Evolutionary conservation across 2,113 vertebrate genomes (phyloP).

Genomic region (Pelecanoides urinatrix): DNA sequence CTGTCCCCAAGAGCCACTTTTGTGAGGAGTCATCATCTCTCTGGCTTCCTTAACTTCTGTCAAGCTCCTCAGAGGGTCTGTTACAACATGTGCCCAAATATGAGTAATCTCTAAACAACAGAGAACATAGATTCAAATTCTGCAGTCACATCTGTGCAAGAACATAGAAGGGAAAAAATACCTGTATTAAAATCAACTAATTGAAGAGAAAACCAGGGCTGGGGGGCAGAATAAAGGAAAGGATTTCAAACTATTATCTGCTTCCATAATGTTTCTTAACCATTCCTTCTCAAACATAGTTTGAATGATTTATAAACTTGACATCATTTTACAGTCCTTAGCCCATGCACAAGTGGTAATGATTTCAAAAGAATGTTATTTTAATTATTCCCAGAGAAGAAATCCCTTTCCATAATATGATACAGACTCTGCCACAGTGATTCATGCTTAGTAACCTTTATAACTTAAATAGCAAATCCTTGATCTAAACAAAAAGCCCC

Average conservation of each 20-base stretch:
- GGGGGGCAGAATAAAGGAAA: neutral
- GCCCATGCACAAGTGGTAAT: neutral
- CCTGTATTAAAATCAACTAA: neutral
- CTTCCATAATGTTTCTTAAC: neutral
- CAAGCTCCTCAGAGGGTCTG: neutral
- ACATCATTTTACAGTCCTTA: neutral
- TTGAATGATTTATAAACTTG: neutral
- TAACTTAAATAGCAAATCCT: neutral
- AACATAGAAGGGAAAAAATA: neutral
- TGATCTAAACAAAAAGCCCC: neutral
- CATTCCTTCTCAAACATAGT: neutral
- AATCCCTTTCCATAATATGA: neutral
- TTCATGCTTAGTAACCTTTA: neutral
- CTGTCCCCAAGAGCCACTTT: neutral
- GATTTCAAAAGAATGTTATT: neutral
- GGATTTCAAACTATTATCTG: neutral
- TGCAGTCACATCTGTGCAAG: neutral
- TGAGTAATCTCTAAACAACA: neutral
- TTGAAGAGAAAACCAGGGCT: neutral
- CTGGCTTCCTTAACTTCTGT: neutral
- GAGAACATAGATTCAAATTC: neutral
- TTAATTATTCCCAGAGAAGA: neutral
- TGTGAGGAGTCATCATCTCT: neutral
- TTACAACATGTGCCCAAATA: accelerated
- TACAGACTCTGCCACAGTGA: neutral